Base-by-base conservation (phyloP, 2,888 invertebrate genomes). In the Tipula unca region DNA sequence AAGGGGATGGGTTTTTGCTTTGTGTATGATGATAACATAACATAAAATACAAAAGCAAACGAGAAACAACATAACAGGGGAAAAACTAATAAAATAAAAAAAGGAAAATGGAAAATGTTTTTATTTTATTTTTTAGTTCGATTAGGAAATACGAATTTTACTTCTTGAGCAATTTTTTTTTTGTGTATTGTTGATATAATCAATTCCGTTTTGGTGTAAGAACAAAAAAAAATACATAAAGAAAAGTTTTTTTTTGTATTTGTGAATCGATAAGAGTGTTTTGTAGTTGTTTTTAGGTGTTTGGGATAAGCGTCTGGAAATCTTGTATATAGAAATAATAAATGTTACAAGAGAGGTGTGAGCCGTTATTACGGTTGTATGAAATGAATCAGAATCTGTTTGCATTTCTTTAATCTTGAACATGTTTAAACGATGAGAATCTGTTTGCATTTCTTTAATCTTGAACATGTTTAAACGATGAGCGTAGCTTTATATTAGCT, bases 81-180 rank as follows among this genome's bases (percentile, higher is more conserved):
- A 69, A 69, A 69, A 69, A 20, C 69, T 69, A 69, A 69, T 69
- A 69, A 69, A 69, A 69, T 10, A 25, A 25, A 69, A 32, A 32
- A 32, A 6, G 32, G 32, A 32, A n/a, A n/a, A n/a, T n/a, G n/a
- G n/a, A n/a, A 48, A 69, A 69, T 69, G 69, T 20, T 69, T 25
- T 20, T 69, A 20, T 25, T 54, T 54, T 54, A 54, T 54, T 69
- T 69, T 69, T 69, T 69, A 69, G 69, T 69, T 69, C 69, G 69
- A 69, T 69, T 69, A 69, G 69, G 69, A 69, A 69, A 69, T 69
- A 69, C 69, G 69, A 69, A 69, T 69, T 69, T 69, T 69, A 69
- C 25, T 69, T 69, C 25, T 69, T 69, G 48, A 54, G 17, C 69
- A 69, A 69, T 69, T 20, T 69, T 10, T 25, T 69, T 69, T 69